A percentile compares a stretch with the other conserved stretches of the same genome.
Conservation (phyloP, 2,797 vertebrate species). For the Orientallactaga sibirica region DNA sequence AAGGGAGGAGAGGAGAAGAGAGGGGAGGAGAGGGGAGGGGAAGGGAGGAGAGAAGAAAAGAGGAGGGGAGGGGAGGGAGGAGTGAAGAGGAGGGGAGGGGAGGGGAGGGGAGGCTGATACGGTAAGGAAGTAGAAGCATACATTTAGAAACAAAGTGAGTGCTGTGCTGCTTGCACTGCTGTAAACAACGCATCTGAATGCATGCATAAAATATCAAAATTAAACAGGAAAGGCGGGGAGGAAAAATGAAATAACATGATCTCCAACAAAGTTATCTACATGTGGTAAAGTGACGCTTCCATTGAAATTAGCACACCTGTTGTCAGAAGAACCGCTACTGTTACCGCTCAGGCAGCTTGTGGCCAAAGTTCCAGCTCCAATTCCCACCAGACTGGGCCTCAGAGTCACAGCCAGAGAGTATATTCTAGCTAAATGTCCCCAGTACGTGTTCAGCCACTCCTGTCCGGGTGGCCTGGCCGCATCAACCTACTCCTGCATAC, state of each 20-base stretch:
- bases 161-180: neutral
- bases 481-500: rapidly evolving
- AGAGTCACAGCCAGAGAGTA: neutral
- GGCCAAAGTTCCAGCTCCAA: rapidly evolving
- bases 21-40: too few relatives aligned
- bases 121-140: neutral
- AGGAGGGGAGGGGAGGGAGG: too few relatives aligned
- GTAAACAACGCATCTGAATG: rapidly evolving
- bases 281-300: rapidly evolving
- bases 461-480: rapidly evolving
- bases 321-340: rapidly evolving
- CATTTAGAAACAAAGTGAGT: too few relatives aligned
- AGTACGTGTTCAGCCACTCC: rapidly evolving
- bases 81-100: too few relatives aligned
- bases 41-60: too few relatives aligned
- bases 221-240: neutral
- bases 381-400: rapidly evolving
- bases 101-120: rapidly evolving
- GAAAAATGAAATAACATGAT: neutral
- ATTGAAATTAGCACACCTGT: neutral
- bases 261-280: neutral
- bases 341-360: rapidly evolving
- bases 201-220: too few relatives aligned
- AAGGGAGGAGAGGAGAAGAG: too few relatives aligned
- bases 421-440: too few relatives aligned